Evolutionary conservation across 2,888 invertebrate species (phyloP).

Genomic region (Unio pictorum): DNA sequence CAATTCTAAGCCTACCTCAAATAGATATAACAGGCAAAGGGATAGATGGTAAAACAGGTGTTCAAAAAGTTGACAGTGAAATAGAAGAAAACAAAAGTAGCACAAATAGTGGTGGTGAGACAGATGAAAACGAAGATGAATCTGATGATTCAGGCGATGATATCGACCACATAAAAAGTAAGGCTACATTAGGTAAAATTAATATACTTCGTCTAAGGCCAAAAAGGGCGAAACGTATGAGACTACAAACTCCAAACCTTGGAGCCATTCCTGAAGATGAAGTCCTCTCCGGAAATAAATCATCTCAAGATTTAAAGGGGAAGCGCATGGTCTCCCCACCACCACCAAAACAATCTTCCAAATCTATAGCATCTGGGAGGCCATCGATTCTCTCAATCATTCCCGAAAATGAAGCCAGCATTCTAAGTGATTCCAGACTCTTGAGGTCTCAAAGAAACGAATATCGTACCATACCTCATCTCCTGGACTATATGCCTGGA

Average conservation of each 20-base stretch:
- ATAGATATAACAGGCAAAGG: neutral
- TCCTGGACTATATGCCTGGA: too few species aligned
- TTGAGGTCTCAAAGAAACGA: too few species aligned
- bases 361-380: constrained; percentile 9
- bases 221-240: constrained; percentile 45
- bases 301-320: constrained; percentile 2
- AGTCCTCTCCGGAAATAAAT: constrained; percentile 12
- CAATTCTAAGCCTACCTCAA: too few species aligned
- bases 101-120: too few species aligned
- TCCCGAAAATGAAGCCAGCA: constrained; percentile 13
- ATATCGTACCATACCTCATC: too few species aligned
- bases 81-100: constrained; percentile 1
- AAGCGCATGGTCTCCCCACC: constrained; percentile 32
- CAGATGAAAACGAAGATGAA: constrained; percentile 1
- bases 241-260: constrained; percentile 30
- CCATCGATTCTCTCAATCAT: constrained; percentile 11
- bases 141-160: neutral
- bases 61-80: neutral
- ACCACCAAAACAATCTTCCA: constrained; percentile 32
- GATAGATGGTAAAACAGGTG: neutral
- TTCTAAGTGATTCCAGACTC: too few species aligned
- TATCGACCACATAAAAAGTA: neutral
- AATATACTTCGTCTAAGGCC: constrained; percentile 27
- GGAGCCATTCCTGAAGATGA: constrained; percentile 45
- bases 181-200: neutral